Evolutionary conservation across 2,888 invertebrate species (phyloP).

Genomic region (Rugalucina vietnamica): DNA sequence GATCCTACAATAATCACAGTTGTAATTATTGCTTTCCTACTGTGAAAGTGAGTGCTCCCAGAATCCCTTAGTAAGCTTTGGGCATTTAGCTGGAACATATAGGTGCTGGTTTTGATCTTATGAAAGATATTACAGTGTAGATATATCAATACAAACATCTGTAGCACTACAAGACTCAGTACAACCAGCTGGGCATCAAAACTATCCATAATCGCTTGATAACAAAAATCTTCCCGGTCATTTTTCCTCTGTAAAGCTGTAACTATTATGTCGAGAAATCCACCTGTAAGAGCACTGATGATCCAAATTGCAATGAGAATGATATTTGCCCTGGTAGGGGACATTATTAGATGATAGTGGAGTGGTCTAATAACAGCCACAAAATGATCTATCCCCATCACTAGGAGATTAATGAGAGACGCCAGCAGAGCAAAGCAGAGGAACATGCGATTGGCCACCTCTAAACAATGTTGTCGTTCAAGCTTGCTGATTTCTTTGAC

Average conservation of each 20-base stretch:
- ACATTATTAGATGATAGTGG: slow-evolving; percentile 66
- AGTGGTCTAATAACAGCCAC: slow-evolving; percentile 73
- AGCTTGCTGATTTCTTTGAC: neutral
- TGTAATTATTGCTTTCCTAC: slow-evolving; percentile 73
- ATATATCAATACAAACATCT: slow-evolving; percentile 69
- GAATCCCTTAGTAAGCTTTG: slow-evolving; percentile 21
- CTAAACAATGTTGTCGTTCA: neutral
- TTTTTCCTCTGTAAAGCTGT: slow-evolving; percentile 21
- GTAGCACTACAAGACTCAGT: slow-evolving; percentile 67
- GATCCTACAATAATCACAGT: slow-evolving; percentile 76
- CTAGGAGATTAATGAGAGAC: slow-evolving; percentile 71
- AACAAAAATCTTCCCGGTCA: slow-evolving; percentile 58
- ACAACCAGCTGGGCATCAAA: slow-evolving; percentile 74
- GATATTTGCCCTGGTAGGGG: slow-evolving; percentile 56
- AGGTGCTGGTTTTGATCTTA: slow-evolving; percentile 59
- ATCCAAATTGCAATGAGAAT: slow-evolving; percentile 72
- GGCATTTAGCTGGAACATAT: neutral
- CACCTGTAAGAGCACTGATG: slow-evolving; percentile 62
- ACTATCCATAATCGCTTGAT: slow-evolving; percentile 61
- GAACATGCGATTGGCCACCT: slow-evolving; percentile 54
- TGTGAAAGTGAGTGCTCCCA: slow-evolving; percentile 62
- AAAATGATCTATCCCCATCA: slow-evolving; percentile 77
- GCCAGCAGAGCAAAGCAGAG: slow-evolving; percentile 71
- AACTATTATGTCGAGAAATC: slow-evolving; percentile 61
- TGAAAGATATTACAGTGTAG: slow-evolving; percentile 73